Percentiles rank a stretch among this genome's conserved stretches.
Evolutionary conservation across 1,140 invertebrate species (phyloP).

Genomic region (Ips typographus): DNA sequence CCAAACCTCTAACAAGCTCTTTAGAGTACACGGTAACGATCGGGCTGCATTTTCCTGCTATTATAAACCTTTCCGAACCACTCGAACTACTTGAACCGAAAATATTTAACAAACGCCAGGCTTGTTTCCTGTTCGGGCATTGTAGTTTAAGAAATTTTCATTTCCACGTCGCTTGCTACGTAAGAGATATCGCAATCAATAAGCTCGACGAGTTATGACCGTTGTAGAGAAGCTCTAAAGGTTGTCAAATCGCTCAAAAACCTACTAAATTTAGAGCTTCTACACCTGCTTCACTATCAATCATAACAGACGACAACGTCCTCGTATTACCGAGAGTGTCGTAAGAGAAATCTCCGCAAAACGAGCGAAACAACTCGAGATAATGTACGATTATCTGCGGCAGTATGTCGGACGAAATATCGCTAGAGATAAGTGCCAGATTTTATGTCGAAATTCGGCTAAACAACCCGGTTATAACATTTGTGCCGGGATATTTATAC

Average conservation of each 20-base stretch:
- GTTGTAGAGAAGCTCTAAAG: too few relatives aligned
- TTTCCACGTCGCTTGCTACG: too few relatives aligned
- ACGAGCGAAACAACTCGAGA: conserved; percentile 26
- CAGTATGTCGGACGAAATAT: conserved; percentile 28
- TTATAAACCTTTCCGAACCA: conserved; percentile 18
- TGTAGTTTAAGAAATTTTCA: conserved; percentile 12
- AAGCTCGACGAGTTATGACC: too few relatives aligned
- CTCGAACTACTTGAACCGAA: conserved; percentile 29
- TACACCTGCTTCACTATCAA: too few relatives aligned
- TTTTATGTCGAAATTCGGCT: conserved; percentile 33
- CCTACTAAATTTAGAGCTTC: too few relatives aligned
- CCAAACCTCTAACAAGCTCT: conserved; percentile 18
- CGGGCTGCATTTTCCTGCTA: conserved; percentile 20
- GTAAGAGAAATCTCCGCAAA: too few relatives aligned
- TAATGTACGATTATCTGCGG: conserved; percentile 33
- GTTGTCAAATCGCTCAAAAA: too few relatives aligned
- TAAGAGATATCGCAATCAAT: too few relatives aligned
- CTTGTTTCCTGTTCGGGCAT: conserved; percentile 13
- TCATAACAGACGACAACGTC: too few relatives aligned
- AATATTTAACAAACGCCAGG: conserved; percentile 28
- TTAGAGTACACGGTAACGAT: conserved; percentile 15
- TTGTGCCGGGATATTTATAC: conserved; percentile 29
- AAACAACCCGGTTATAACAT: conserved; percentile 31
- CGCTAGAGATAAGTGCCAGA: conserved; percentile 27
- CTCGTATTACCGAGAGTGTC: too few relatives aligned